Conservation (phyloP, 2,797 vertebrate genomes). For the Chlorospingus flavigularis region DNA sequence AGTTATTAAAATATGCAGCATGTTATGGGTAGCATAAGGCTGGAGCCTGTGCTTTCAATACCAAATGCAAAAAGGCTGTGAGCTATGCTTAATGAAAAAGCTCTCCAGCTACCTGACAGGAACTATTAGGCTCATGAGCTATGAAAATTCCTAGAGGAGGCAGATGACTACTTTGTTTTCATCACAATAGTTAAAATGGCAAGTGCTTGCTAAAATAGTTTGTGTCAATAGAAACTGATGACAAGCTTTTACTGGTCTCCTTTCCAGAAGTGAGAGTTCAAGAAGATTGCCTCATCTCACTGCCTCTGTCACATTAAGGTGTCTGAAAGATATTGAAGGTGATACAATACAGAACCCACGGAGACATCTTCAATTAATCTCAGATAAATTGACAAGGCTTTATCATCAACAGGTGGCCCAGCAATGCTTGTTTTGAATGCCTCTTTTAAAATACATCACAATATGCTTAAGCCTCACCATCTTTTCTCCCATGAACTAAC, state of each 20-base stretch:
- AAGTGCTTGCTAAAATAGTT: conserved; percentile 29
- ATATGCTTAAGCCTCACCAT: not conserved
- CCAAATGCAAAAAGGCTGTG: not conserved
- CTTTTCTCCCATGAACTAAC: not conserved
- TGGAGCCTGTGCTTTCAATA: not conserved
- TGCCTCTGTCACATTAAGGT: not conserved
- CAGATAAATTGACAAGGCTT: not conserved
- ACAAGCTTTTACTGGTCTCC: not conserved
- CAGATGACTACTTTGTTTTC: not conserved
- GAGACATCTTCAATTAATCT: not conserved
- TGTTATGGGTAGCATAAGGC: not conserved
- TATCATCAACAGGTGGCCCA: not conserved
- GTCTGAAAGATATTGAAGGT: not conserved
- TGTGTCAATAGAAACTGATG: not conserved
- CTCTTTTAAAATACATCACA: not conserved
- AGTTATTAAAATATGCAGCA: conserved; percentile 14
- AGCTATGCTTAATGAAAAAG: not conserved
- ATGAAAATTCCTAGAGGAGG: not conserved
- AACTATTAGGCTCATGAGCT: not conserved
- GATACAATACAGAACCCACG: not conserved
- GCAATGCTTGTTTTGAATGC: not conserved
- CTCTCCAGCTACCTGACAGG: not conserved
- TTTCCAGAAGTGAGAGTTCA: not conserved
- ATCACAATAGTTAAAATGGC: conserved; percentile 8
- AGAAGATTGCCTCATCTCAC: not conserved